These are phyloP conservation scores for Heliothis peltigera DNA, from an alignment of 2,888 invertebrate species.

Conservation along the genomic window DNA sequence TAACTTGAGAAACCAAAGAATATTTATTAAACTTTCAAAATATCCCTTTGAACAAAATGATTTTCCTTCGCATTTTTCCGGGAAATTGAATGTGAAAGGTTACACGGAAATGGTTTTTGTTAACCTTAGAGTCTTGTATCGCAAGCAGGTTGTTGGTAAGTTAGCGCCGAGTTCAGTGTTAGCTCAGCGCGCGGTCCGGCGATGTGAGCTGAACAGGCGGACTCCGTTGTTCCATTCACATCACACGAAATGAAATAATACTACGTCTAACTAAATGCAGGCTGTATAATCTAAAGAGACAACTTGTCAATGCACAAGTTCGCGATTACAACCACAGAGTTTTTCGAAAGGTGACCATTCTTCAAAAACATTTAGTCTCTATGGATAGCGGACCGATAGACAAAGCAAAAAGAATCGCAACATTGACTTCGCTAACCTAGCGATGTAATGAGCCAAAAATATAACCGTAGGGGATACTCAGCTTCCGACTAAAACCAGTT, in stretches of 20 bases:
- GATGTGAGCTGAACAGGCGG: neutral
- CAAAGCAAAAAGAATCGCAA: neutral
- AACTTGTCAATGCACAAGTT: too few relatives aligned
- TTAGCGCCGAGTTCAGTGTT: neutral
- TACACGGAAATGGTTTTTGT: neutral
- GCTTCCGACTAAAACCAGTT: neutral
- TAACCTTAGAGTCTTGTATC: constrained; percentile 1
- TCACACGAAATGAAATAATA: neutral
- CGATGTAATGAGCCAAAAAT: neutral
- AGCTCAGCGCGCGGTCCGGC: neutral
- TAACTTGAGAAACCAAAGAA: constrained; percentile 35
- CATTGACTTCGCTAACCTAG: neutral
- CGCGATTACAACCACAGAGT: too few relatives aligned
- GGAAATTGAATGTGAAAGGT: constrained; percentile 9
- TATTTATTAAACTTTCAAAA: constrained; percentile 43
- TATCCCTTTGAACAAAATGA: constrained; percentile 16
- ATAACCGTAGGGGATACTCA: constrained; percentile 13
- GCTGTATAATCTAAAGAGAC: too few relatives aligned
- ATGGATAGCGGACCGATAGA: neutral
- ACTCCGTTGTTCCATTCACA: neutral
- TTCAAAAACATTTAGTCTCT: too few relatives aligned
- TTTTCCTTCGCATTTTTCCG: constrained; percentile 1
- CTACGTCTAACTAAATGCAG: too few relatives aligned
- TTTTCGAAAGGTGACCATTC: too few relatives aligned
- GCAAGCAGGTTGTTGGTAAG: neutral